Evolutionary conservation across 1,140 invertebrate species (phyloP).

Genomic region (Phthorimaea operculella): DNA sequence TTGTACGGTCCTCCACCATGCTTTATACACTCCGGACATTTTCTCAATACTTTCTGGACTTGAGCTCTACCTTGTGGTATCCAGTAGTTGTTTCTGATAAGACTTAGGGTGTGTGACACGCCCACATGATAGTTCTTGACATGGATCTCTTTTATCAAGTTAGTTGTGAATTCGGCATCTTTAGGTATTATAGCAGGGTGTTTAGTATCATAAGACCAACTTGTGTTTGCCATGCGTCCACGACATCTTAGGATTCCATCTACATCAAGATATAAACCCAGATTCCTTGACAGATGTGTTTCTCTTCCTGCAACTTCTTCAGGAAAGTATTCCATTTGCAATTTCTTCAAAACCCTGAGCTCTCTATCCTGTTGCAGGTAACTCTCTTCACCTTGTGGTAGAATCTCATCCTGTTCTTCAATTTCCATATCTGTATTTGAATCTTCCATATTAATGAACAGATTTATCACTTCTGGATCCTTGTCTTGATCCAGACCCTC

Average conservation of each 20-base stretch:
- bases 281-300: conserved; percentile 5
- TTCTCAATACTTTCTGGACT: too few relatives aligned
- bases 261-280: conserved; percentile 4
- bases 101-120: conserved; percentile 7
- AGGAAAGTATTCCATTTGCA: conserved; percentile 8
- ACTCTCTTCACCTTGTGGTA: neutral
- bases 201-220: conserved; percentile 3
- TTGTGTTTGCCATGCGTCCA: conserved; percentile 7
- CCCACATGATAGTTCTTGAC: conserved; percentile 12
- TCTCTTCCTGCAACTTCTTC: neutral
- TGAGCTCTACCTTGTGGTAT: too few relatives aligned
- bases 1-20: conserved; percentile 10
- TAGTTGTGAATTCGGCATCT: conserved; percentile 7
- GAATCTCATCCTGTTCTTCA: neutral
- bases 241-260: conserved; percentile 5
- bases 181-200: conserved; percentile 10
- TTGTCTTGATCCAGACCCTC: neutral
- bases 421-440: neutral
- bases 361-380: neutral
- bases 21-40: conserved; percentile 9
- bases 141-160: conserved; percentile 8
- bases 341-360: conserved; percentile 3
- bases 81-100: conserved; percentile 8
- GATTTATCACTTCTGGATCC: neutral
- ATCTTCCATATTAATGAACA: neutral